Base-by-base conservation (phyloP, 2,113 vertebrate species). In the Tapirus terrestris region DNA sequence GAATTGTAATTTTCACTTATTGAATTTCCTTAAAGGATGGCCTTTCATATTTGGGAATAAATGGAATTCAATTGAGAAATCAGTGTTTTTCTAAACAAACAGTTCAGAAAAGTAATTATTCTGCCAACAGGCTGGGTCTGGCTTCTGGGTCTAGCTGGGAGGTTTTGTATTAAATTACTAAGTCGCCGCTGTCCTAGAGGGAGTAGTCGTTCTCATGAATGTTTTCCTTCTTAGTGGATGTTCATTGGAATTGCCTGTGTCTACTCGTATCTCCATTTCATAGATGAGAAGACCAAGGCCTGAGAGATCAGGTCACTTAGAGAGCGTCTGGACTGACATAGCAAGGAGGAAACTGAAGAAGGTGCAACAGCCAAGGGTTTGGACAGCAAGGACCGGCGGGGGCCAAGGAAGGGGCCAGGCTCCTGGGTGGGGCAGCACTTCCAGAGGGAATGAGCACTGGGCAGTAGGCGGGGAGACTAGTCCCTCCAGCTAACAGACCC, bases 11-110 rank as follows among this genome's bases (percentile, higher is more conserved):
- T 88, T 95, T 92, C 75, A 90, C 60, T 68, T 87, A 96, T 92
- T 97, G 94, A 56, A 48, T 91, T 89, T 91, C 75, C 86, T 93
- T 96, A 85, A 91, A 93, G 81, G 58, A 29, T 23, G 27, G 48
- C 53, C 80, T 95, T 94, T 95, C 51, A 23, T 83, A 77, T 89
- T 97, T 68, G 75, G 85, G 73, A 58, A 88, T 93, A 93, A 97
- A 91, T 91, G 94, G 61, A 60, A 94, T 93, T 93, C 93, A 86
- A 77, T 65, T 45, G 94, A 95, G 79, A 89, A 95, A 85, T 96
- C 89, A 48, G 91, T 91, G 91, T 33, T 93, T 94, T 96, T 89
- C 85, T 82, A 81, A 82, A 92, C 11, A 39, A 96, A 77, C 91
- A 79, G 75, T 89, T 96, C 23, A 14, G 92, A 48, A 91, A 94